A percentile compares a stretch with the other conserved stretches of the same genome.
Conservation (phyloP, 2,888 invertebrate species). For the Leucoptera coffeella region DNA sequence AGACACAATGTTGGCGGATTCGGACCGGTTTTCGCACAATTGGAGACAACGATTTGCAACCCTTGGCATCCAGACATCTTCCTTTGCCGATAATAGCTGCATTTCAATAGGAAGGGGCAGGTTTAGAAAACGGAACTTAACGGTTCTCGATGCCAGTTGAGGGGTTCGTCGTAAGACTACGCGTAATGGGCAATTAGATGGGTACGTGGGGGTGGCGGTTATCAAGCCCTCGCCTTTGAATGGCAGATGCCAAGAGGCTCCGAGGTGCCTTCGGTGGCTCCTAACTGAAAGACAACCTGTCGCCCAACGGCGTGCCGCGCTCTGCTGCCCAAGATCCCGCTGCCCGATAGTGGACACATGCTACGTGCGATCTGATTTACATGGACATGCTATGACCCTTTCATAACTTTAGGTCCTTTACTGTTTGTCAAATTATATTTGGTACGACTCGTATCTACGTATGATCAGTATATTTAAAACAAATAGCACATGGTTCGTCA, state of each 20-base stretch:
- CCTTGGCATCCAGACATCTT: slow-evolving; percentile 34
- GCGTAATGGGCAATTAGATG: slow-evolving; percentile 19
- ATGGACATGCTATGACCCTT: no score
- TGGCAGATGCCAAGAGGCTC: slow-evolving; percentile 32
- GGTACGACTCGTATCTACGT: no score
- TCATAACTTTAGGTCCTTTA: no score
- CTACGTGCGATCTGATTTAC: no score
- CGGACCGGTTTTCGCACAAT: slow-evolving; percentile 35
- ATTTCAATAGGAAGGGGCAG: slow-evolving; percentile 32
- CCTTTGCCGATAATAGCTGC: slow-evolving; percentile 13
- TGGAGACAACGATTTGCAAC: slow-evolving; percentile 37
- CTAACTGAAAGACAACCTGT: slow-evolving; percentile 49
- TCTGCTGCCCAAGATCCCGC: slow-evolving; percentile 34
- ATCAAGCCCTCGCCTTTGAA: slow-evolving; percentile 19
- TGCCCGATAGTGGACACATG: no score
- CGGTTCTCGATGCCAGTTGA: slow-evolving; percentile 38
- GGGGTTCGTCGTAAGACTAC: slow-evolving; percentile 13
- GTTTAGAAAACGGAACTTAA: slow-evolving; percentile 45
- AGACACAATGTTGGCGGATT: slow-evolving; percentile 8
- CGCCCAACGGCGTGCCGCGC: slow-evolving; percentile 43
- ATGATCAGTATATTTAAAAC: no score
- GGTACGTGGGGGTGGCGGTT: slow-evolving; percentile 29
- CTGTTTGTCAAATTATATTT: no score
- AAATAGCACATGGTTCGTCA: no score
- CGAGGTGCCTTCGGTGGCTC: slow-evolving; percentile 5